Conservation (phyloP, 53 echinoderm and acorn worm genomes). For the Henricia sp. region DNA sequence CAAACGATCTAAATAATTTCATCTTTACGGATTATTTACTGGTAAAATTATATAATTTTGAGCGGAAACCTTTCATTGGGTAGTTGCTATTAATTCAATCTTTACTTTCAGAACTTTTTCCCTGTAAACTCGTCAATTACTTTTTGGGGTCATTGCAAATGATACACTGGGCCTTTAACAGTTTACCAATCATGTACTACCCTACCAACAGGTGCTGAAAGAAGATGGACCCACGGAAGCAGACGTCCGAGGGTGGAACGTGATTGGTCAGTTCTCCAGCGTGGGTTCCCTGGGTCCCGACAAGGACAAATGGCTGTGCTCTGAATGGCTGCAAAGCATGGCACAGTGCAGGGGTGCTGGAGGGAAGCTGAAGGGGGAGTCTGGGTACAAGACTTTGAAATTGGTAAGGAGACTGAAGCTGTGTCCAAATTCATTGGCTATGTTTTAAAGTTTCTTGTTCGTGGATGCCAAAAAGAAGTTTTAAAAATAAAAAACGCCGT, state of each 20-base stretch:
- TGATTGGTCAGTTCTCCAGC: conserved; percentile 98
- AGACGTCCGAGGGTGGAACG: conserved; percentile 77
- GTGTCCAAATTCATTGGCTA: too few species aligned
- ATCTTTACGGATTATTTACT: too few species aligned
- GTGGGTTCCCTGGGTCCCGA: conserved; percentile 94
- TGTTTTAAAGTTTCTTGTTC: background rate
- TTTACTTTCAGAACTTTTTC: too few species aligned
- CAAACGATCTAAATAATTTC: too few species aligned
- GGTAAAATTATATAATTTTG: too few species aligned
- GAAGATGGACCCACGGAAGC: conserved; percentile 70
- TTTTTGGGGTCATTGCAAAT: too few species aligned
- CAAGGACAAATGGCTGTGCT: conserved; percentile 90
- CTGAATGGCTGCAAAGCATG: conserved; percentile 89
- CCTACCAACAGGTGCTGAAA: conserved; percentile 59
- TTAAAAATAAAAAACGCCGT: too few species aligned
- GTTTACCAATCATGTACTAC: background rate
- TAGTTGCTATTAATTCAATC: too few species aligned
- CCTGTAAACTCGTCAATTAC: too few species aligned
- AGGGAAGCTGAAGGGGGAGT: conserved; percentile 47
- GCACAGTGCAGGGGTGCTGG: conserved; percentile 67
- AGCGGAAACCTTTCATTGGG: too few species aligned
- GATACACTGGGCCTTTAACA: too few species aligned
- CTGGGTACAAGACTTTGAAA: conserved; percentile 71
- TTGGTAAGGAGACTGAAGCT: conserved; percentile 76
- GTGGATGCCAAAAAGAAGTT: too few species aligned